These are phyloP conservation scores for Andrena marginata DNA, from an alignment of 2,888 invertebrate species.

Conservation along the genomic window DNA sequence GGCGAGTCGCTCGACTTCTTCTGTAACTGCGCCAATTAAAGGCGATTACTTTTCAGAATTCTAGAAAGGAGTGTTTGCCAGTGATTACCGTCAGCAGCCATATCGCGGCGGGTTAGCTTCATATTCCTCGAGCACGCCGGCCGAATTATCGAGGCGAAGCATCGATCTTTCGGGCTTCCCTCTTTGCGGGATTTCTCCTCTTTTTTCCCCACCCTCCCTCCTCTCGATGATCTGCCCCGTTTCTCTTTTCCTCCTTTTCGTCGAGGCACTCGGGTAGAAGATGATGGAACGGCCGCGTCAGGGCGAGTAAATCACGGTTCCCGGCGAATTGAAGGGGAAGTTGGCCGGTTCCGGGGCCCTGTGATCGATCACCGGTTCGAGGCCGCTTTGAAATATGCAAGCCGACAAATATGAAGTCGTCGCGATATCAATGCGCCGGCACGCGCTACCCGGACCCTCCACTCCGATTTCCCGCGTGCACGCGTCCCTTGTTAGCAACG, in stretches of 20 bases:
- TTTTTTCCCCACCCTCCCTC: not conserved
- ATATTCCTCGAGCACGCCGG: not conserved
- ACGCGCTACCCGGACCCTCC: not conserved
- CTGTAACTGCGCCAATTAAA: not conserved
- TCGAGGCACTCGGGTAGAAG: conserved; percentile 18
- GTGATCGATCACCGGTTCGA: conserved; percentile 49
- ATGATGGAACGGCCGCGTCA: conserved; percentile 53
- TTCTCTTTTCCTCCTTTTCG: not conserved
- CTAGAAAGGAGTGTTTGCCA: not conserved
- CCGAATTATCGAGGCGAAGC: conserved; percentile 15
- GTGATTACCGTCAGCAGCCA: not conserved
- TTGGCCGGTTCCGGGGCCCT: conserved; percentile 32
- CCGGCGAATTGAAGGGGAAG: conserved; percentile 23
- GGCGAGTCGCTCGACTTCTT: not conserved
- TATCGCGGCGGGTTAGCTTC: not conserved
- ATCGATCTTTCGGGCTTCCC: conserved; percentile 12
- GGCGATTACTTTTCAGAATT: not conserved
- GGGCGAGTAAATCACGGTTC: conserved; percentile 39
- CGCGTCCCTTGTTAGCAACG: conserved; percentile 51
- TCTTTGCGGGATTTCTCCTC: conserved; percentile 17
- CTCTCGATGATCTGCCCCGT: conserved; percentile 16
- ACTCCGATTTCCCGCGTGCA: not conserved
- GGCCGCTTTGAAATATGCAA: conserved; percentile 33
- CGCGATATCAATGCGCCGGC: conserved; percentile 42
- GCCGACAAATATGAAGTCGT: conserved; percentile 54